Percentiles rank a stretch among this genome's conserved stretches.
Conservation (phyloP, 2,113 vertebrate species). For the Cardinalis cardinalis region DNA sequence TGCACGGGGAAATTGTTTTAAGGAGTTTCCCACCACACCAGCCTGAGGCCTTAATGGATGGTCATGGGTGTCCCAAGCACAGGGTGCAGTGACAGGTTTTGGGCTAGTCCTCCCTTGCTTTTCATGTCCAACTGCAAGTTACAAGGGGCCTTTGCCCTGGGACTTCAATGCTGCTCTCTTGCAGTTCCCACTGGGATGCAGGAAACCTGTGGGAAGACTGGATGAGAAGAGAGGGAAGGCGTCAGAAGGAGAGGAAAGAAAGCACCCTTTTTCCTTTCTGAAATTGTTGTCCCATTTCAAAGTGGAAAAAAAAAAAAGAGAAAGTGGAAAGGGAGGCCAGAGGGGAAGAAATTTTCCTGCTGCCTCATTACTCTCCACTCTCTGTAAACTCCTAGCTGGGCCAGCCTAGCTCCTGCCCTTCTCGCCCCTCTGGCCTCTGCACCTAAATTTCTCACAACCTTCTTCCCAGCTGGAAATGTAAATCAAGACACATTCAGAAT, state of each 20-base stretch:
- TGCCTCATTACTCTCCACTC: conserved; percentile 19
- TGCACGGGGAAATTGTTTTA: not conserved
- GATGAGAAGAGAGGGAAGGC: not conserved
- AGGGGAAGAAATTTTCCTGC: conserved; percentile 32
- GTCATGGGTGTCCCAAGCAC: not conserved
- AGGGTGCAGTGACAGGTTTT: not conserved
- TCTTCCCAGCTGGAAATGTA: not conserved
- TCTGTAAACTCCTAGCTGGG: not conserved
- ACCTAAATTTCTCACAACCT: not conserved
- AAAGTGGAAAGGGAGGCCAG: not conserved
- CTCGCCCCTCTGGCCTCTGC: not conserved
- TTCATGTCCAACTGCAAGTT: fast-evolving
- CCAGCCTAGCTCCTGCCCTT: not conserved
- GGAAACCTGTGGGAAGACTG: not conserved
- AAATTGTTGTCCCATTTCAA: not conserved
- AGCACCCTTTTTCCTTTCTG: not conserved
- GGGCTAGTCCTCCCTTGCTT: not conserved
- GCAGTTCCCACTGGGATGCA: fast-evolving
- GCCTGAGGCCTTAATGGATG: not conserved
- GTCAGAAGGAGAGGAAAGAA: not conserved
- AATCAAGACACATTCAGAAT: not conserved
- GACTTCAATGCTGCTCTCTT: not conserved
- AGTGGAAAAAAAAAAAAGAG: not conserved
- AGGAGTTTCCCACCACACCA: not conserved
- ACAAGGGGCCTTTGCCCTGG: not conserved